Evolutionary conservation across 2,888 invertebrate genomes (phyloP).

Genomic region (Cephus pygmeus): DNA sequence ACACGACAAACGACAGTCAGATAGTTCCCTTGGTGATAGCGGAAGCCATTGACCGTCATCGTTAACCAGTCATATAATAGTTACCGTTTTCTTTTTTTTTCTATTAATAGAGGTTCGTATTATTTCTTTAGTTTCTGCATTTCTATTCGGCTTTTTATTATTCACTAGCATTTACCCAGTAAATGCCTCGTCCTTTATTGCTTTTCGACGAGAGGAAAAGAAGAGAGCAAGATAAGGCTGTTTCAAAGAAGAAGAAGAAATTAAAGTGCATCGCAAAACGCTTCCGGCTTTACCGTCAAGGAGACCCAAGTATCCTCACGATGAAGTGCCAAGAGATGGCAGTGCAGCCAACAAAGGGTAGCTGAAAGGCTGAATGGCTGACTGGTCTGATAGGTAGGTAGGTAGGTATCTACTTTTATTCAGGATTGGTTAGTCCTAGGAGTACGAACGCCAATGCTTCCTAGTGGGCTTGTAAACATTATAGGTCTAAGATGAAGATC

Average conservation of each 20-base stretch:
- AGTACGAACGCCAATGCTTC: neutral
- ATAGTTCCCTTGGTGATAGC: neutral
- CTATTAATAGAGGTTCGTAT: neutral
- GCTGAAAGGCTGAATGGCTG: neutral
- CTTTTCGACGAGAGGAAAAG: neutral
- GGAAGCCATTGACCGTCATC: neutral
- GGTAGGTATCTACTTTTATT: neutral
- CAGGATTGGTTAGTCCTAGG: neutral
- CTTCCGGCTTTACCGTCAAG: slow-evolving; percentile 5
- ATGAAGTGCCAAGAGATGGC: slow-evolving; percentile 6
- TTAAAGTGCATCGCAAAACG: neutral
- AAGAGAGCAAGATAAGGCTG: neutral
- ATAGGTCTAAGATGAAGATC: neutral
- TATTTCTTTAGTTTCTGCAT: neutral
- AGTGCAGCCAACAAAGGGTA: slow-evolving; percentile 1
- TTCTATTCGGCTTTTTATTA: neutral
- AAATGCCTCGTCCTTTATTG: neutral
- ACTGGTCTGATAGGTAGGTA: neutral
- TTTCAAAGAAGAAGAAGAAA: neutral
- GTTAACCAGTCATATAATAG: neutral
- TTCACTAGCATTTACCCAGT: neutral
- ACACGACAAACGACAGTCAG: neutral
- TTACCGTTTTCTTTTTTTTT: neutral
- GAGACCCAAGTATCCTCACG: neutral
- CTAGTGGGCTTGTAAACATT: neutral